These are phyloP conservation scores for Lycaena phlaeas DNA, from an alignment of 2,888 invertebrate species.

Conservation along the genomic window DNA sequence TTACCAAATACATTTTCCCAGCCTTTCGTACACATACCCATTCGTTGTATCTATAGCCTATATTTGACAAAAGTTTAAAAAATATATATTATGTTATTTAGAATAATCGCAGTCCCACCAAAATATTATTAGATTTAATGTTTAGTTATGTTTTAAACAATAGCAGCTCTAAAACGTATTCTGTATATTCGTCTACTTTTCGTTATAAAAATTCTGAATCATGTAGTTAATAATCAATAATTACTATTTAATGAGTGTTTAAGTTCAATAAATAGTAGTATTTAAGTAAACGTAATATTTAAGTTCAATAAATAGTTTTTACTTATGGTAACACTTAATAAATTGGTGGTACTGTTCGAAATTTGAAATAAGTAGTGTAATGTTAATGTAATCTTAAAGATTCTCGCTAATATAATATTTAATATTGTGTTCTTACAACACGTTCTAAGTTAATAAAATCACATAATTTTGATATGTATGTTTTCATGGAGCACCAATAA, in stretches of 20 bases:
- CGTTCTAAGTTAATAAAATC: constrained; percentile 46
- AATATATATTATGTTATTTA: background rate
- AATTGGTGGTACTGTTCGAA: constrained; percentile 25
- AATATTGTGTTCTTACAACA: constrained; percentile 29
- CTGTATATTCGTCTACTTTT: no score
- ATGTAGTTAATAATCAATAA: no score
- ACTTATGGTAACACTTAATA: constrained; percentile 7
- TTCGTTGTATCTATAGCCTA: constrained; percentile 67
- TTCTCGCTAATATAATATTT: constrained; percentile 4
- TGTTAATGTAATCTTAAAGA: constrained; percentile 5
- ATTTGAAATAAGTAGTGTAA: constrained; percentile 20
- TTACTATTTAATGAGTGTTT: no score
- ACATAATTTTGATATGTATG: constrained; percentile 68
- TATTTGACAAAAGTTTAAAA: constrained; percentile 61
- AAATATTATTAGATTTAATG: no score
- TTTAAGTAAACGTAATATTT: no score
- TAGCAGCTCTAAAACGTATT: no score
- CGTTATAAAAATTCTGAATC: no score
- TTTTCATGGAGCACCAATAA: constrained; percentile 54
- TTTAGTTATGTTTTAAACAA: no score
- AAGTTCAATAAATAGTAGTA: no score
- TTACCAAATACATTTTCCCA: constrained; percentile 8
- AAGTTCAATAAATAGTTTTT: no score
- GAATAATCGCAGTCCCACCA: background rate
- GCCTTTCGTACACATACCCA: constrained; percentile 28